These are phyloP conservation scores for Scyliorhinus canicula DNA, from an alignment of 2,797 vertebrate genomes.

Conservation along the genomic window DNA sequence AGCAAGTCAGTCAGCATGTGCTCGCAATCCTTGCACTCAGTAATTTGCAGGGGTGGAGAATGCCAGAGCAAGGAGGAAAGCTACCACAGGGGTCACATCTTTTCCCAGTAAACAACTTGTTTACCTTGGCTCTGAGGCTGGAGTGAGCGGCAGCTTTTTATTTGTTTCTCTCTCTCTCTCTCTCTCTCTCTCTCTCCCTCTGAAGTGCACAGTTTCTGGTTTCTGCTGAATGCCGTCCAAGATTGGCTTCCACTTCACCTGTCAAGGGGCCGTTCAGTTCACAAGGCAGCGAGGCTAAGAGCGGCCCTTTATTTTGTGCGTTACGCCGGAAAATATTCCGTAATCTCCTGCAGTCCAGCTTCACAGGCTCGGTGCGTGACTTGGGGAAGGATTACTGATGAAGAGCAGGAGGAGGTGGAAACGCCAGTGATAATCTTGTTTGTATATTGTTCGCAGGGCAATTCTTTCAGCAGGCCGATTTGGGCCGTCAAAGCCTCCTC, in stretches of 20 bases:
- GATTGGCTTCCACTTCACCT: not conserved
- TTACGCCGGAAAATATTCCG: not conserved
- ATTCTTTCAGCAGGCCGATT: slow-evolving; percentile 72
- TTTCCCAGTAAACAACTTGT: slow-evolving; percentile 65
- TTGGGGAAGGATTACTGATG: not conserved
- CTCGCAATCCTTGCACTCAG: slow-evolving; percentile 54
- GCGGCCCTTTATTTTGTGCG: not conserved
- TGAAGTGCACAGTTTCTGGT: not conserved
- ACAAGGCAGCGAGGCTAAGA: slow-evolving; percentile 36
- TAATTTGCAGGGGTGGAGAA: slow-evolving; percentile 55
- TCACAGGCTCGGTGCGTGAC: not conserved
- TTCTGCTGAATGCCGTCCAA: not conserved
- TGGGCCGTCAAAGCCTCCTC: slow-evolving; percentile 80
- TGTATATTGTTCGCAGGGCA: slow-evolving; percentile 62
- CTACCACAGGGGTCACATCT: slow-evolving; percentile 44
- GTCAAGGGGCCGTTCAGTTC: not conserved
- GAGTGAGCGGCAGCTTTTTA: not conserved
- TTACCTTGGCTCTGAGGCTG: slow-evolving; percentile 49
- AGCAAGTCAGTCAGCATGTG: slow-evolving; percentile 50
- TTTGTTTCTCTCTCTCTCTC: not conserved
- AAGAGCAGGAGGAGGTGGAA: not conserved
- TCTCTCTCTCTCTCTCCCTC: not conserved
- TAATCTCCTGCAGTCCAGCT: not conserved
- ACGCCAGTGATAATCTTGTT: not conserved
- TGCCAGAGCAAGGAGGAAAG: slow-evolving; percentile 47